A percentile compares a stretch with the other conserved stretches of the same genome.
Conservation (phyloP, 2,113 vertebrate species). For the Perca flavescens region DNA sequence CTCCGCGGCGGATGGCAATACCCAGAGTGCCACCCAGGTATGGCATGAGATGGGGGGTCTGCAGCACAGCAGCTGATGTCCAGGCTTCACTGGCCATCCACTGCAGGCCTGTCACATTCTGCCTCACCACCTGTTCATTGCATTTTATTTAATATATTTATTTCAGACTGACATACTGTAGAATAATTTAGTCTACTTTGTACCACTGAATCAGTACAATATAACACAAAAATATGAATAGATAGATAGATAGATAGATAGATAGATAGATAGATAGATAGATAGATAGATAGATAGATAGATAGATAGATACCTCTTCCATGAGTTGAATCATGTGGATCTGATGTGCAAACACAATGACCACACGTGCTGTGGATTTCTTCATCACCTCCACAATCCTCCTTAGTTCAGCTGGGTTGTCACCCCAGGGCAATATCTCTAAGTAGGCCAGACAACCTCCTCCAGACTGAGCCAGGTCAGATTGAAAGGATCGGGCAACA, state of each 20-base stretch:
- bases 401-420: constrained; percentile 26
- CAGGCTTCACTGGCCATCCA: constrained; percentile 84
- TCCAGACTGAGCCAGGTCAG: constrained; percentile 25
- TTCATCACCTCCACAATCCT: constrained; percentile 53
- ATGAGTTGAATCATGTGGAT: constrained; percentile 54
- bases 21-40: constrained; percentile 80
- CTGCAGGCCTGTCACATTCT: constrained; percentile 75
- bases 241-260: too few relatives aligned
- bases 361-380: constrained; percentile 57
- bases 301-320: constrained; percentile 32
- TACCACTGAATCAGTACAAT: neutral
- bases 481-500: constrained; percentile 49
- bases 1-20: constrained; percentile 78
- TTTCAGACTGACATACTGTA: neutral
- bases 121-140: constrained; percentile 51
- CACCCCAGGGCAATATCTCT: constrained; percentile 51
- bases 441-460: constrained; percentile 50
- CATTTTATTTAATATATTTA: neutral
- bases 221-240: neutral
- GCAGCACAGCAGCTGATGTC: constrained; percentile 70
- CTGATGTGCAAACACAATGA: constrained; percentile 58
- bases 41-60: constrained; percentile 58
- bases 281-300: neutral
- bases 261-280: neutral
- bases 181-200: neutral